Evolutionary conservation across 1,140 invertebrate species (phyloP).

Genomic region (Episyrphus balteatus): DNA sequence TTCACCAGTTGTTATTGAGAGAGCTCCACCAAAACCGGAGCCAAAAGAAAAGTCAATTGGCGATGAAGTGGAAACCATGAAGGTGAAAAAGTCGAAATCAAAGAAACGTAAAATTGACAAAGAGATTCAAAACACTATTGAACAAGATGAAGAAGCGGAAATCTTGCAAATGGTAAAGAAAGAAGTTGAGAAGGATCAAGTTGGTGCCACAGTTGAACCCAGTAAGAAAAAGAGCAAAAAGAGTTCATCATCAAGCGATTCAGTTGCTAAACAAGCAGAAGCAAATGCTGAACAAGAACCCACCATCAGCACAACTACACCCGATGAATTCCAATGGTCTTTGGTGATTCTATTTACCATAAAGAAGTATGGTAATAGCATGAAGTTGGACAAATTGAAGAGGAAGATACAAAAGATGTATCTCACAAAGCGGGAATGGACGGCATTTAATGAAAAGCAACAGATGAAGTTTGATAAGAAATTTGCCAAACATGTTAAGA

Average conservation of each 20-base stretch:
- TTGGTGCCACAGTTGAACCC: constrained; percentile 11
- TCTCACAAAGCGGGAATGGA: constrained; percentile 29
- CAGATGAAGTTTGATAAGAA: constrained; percentile 28
- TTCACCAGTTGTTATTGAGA: constrained; percentile 7
- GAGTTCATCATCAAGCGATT: neutral
- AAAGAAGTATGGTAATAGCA: constrained; percentile 17
- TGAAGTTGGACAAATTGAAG: constrained; percentile 36
- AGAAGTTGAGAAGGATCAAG: constrained; percentile 7
- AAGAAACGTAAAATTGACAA: constrained; percentile 18
- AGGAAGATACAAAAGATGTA: constrained; percentile 46
- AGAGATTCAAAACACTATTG: constrained; percentile 13
- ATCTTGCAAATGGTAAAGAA: constrained; percentile 10
- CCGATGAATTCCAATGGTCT: constrained; percentile 20
- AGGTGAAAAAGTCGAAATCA: constrained; percentile 22
- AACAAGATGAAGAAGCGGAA: constrained; percentile 10
- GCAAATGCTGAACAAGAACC: neutral
- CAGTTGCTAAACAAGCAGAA: neutral
- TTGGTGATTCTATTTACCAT: constrained; percentile 3
- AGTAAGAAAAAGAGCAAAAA: constrained; percentile 10
- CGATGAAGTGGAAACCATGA: constrained; percentile 35
- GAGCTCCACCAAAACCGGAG: constrained; percentile 12
- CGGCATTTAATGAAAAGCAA: constrained; percentile 24
- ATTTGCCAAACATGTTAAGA: constrained; percentile 26
- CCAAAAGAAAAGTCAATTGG: constrained; percentile 29
- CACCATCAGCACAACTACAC: constrained; percentile 5